These are phyloP conservation scores for Saccopteryx bilineata DNA, from an alignment of 2,113 vertebrate species.

Conservation along the genomic window DNA sequence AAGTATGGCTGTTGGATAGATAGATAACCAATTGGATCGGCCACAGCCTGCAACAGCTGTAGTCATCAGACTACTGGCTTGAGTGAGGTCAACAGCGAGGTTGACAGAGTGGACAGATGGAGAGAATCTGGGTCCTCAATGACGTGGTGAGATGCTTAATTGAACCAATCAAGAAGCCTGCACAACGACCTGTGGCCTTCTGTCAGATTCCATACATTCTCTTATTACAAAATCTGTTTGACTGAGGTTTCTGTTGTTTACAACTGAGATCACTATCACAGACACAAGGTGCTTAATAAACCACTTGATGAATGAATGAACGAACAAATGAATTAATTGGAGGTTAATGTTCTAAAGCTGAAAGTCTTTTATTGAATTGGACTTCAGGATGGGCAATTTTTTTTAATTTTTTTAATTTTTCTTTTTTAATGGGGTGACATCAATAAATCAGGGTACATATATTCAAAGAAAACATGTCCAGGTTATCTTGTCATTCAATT, in stretches of 20 bases:
- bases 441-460: too few relatives aligned
- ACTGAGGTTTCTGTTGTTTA: conserved; percentile 37
- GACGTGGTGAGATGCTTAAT: not conserved
- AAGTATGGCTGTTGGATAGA: not conserved
- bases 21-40: not conserved
- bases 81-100: not conserved
- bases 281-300: not conserved
- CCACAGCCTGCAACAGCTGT: not conserved
- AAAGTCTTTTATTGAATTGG: not conserved
- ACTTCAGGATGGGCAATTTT: not conserved
- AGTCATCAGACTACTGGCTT: not conserved
- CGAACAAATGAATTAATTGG: not conserved
- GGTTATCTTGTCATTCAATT: too few relatives aligned
- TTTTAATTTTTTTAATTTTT: not conserved
- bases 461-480: too few relatives aligned
- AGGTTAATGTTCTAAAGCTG: conserved; percentile 22
- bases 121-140: not conserved
- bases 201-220: not conserved
- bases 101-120: not conserved
- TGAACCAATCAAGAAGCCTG: not conserved
- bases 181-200: not conserved
- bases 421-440: too few relatives aligned
- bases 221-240: not conserved
- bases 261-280: not conserved
- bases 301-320: not conserved